Evolutionary conservation across 2,113 vertebrate species (phyloP).

Genomic region (Prietella phreatophila): DNA sequence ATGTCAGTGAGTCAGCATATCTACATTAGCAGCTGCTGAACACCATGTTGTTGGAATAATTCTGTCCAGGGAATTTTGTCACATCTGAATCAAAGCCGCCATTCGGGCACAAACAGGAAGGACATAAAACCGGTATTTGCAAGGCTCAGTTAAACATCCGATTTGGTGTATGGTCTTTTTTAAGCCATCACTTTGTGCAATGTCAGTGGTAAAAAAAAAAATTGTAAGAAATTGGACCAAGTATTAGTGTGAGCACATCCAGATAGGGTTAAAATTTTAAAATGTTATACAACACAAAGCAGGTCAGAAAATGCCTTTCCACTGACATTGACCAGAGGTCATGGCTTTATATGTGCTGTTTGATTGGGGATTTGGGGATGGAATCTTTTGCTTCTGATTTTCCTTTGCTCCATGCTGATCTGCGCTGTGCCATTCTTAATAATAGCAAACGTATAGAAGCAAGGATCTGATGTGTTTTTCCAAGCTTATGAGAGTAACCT

Average conservation of each 20-base stretch:
- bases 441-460: not conserved
- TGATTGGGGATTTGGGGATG: constrained; percentile 26
- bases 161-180: constrained; percentile 63
- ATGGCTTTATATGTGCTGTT: constrained; percentile 21
- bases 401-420: not conserved
- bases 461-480: constrained; percentile 13
- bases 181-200: constrained; percentile 63
- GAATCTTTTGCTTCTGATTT: constrained; percentile 24
- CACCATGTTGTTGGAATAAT: constrained; percentile 68
- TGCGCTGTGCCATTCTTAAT: not conserved
- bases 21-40: not conserved
- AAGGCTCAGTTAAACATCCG: constrained; percentile 29
- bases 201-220: constrained; percentile 52
- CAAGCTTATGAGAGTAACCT: constrained; percentile 55
- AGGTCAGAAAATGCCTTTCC: constrained; percentile 32
- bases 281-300: constrained; percentile 28
- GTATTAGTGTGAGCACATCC: not conserved
- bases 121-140: constrained; percentile 67
- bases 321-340: constrained; percentile 66
- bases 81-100: constrained; percentile 72
- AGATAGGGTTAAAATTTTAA: not conserved
- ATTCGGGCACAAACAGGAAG: constrained; percentile 52
- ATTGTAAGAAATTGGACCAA: not conserved
- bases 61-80: constrained; percentile 73
- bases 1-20: not conserved